These are phyloP conservation scores for Apeira syringaria DNA, from an alignment of 2,888 invertebrate species.

Conservation along the genomic window DNA sequence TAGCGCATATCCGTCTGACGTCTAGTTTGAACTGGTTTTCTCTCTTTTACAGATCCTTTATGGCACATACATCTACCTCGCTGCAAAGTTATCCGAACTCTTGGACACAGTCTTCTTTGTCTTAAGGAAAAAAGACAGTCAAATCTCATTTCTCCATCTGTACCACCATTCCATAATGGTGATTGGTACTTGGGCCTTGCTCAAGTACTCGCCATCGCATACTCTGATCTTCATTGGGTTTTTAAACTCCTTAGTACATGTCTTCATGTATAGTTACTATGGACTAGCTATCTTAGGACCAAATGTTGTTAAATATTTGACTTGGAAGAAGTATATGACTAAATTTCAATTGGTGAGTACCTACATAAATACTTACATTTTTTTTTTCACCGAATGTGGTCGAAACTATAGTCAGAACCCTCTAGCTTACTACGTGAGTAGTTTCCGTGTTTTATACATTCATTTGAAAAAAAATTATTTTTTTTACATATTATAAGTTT, in stretches of 20 bases:
- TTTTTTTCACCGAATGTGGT: background rate
- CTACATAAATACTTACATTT: no score
- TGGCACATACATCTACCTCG: constrained; percentile 86
- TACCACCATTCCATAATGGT: constrained; percentile 93
- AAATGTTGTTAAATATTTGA: constrained; percentile 88
- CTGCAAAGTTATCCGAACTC: constrained; percentile 90
- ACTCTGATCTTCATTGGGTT: constrained; percentile 88
- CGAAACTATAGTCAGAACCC: no score
- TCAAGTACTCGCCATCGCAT: constrained; percentile 89
- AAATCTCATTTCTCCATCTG: constrained; percentile 94
- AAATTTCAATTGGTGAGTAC: constrained; percentile 88
- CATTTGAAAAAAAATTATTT: no score
- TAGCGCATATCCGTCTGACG: no score
- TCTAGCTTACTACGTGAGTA: no score
- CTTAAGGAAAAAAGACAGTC: constrained; percentile 89
- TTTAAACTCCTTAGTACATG: constrained; percentile 90
- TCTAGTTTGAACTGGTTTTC: no score
- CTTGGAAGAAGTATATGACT: constrained; percentile 95
- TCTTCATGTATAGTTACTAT: constrained; percentile 93
- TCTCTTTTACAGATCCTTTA: constrained; percentile 71
- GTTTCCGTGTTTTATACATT: no score
- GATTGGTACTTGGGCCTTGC: constrained; percentile 88
- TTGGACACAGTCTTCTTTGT: constrained; percentile 95
- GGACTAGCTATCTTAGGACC: constrained; percentile 90
- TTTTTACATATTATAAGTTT: no score